phyloP scores from a whole-genome alignment of 2,797 vertebrate genomes.

The Myoxocephalus aenaeus region DNA sequence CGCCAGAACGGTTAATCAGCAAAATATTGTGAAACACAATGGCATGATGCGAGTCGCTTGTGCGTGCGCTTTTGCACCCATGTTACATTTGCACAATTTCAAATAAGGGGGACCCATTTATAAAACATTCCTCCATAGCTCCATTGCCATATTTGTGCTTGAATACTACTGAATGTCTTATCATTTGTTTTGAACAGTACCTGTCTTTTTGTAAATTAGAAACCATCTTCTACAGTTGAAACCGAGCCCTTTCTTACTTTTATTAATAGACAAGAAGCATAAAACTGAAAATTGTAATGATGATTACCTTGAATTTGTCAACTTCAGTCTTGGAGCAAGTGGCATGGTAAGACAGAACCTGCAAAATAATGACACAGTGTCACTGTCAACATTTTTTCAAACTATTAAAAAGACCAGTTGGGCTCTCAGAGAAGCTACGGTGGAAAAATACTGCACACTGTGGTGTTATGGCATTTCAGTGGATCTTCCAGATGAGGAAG shows the following conservation, averaged over 20 bases:
- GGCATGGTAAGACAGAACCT: conserved; percentile 98
- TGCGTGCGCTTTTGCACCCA: background rate
- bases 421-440: background rate
- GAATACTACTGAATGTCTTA: background rate
- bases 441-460: background rate
- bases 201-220: background rate
- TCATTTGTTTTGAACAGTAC: background rate
- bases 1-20: too few species aligned
- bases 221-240: background rate
- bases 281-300: conserved; percentile 22
- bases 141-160: background rate
- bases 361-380: conserved; percentile 59
- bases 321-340: conserved; percentile 99
- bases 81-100: too few species aligned
- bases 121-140: too few species aligned
- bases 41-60: too few species aligned
- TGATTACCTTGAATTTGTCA: conserved; percentile 98
- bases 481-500: conserved; percentile 47
- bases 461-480: conserved; percentile 16
- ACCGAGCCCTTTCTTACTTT: background rate
- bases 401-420: conserved; percentile 12
- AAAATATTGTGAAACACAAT: background rate
- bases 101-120: too few species aligned
- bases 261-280: background rate
- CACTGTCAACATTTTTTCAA: conserved; percentile 18